These are phyloP conservation scores for Paracyclopina nana DNA, from an alignment of 1,140 invertebrate species.

Conservation along the genomic window DNA sequence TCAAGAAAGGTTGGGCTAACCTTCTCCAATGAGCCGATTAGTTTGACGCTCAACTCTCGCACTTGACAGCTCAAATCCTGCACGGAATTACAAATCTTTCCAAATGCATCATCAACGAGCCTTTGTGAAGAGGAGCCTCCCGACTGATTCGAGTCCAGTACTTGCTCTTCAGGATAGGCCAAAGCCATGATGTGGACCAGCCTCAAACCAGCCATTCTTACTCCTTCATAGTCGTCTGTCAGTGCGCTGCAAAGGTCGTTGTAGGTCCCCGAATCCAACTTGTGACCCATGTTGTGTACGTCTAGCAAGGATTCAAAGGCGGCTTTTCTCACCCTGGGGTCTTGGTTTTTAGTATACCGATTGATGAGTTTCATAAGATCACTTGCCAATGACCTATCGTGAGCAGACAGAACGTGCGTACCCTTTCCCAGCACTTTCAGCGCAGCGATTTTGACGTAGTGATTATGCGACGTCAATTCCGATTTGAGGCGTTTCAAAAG, in stretches of 20 bases:
- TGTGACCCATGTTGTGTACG: conserved; percentile 54
- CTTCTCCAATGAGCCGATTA: conserved; percentile 61
- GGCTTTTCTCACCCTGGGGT: conserved; percentile 66
- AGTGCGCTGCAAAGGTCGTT: conserved; percentile 56
- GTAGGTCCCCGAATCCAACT: conserved; percentile 54
- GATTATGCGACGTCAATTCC: no score
- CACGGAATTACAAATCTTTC: conserved; percentile 59
- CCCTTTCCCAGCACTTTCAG: conserved; percentile 47
- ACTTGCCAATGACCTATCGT: no score
- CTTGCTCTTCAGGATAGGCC: conserved; percentile 50
- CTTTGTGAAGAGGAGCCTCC: no score
- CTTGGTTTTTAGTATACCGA: conserved; percentile 62
- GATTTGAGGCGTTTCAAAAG: conserved; percentile 40
- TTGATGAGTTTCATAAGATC: conserved; percentile 42
- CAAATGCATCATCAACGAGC: conserved; percentile 88
- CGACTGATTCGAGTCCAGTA: no score
- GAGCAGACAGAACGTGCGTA: conserved; percentile 28
- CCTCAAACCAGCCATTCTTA: conserved; percentile 60
- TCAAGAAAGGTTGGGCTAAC: conserved; percentile 75
- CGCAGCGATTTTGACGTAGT: conserved; percentile 54
- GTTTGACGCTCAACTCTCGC: conserved; percentile 49
- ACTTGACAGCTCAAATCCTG: conserved; percentile 40
- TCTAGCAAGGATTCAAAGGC: conserved; percentile 54
- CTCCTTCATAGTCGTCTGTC: conserved; percentile 84
- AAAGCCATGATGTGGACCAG: conserved; percentile 48